Evolutionary conservation across 2,797 vertebrate genomes (phyloP).

Genomic region (Sebastes diaconus): DNA sequence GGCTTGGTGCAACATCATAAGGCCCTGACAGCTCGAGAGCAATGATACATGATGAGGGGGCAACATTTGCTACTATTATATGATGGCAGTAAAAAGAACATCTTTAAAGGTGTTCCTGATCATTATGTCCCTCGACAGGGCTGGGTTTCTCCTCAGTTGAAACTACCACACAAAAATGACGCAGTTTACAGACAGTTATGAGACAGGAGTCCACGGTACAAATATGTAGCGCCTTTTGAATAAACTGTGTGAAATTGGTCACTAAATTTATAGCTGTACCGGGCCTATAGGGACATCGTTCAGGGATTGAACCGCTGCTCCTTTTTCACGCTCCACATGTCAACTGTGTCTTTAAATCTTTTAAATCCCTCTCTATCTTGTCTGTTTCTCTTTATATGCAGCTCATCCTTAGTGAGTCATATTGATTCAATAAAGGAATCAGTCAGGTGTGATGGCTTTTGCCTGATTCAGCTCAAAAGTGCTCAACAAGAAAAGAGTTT

Average conservation of each 20-base stretch:
- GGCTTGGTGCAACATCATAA: background rate
- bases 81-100: background rate
- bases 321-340: background rate
- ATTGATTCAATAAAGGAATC: conserved; percentile 40
- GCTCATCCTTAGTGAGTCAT: background rate
- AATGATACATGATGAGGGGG: background rate
- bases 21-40: background rate
- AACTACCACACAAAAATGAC: background rate
- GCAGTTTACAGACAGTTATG: background rate
- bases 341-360: background rate
- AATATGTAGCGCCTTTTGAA: background rate
- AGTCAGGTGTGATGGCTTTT: conserved; percentile 17
- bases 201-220: background rate
- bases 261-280: background rate
- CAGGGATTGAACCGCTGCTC: background rate
- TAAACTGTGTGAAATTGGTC: background rate
- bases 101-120: background rate
- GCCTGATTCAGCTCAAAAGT: conserved; percentile 34
- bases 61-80: background rate
- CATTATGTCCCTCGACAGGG: background rate
- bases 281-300: background rate
- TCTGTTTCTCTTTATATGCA: conserved; percentile 3
- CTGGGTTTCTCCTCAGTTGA: background rate
- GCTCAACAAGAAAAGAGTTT: background rate
- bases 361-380: background rate